Conservation (phyloP, 2,797 vertebrate species). For the Labroides dimidiatus region DNA sequence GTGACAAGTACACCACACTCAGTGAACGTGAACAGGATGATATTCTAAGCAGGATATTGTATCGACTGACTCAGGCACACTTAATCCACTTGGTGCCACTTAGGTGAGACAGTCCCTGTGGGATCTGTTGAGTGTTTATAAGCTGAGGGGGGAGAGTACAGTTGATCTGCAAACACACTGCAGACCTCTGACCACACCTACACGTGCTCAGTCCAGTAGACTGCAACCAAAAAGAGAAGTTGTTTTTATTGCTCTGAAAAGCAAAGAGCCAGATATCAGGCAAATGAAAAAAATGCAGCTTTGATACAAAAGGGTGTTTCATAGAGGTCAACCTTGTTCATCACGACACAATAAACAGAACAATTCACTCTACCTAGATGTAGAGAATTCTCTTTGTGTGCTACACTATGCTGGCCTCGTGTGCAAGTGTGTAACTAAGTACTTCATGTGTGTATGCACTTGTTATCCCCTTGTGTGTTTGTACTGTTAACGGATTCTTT, state of each 20-base stretch:
- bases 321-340: conserved; percentile 31
- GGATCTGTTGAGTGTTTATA: conserved; percentile 34
- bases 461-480: conserved; percentile 5
- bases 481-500: conserved; percentile 43
- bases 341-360: conserved; percentile 29
- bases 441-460: background rate
- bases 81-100: conserved; percentile 25
- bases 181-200: conserved; percentile 25
- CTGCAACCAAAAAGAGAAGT: background rate
- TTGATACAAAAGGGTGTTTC: conserved; percentile 36
- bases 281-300: conserved; percentile 15
- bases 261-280: conserved; percentile 30
- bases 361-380: conserved; percentile 9
- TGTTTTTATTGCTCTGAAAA: conserved; percentile 1
- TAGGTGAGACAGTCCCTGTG: conserved; percentile 16
- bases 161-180: conserved; percentile 24
- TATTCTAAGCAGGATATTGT: background rate
- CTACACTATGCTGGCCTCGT: conserved; percentile 1
- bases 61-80: conserved; percentile 7
- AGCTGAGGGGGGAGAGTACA: conserved; percentile 19
- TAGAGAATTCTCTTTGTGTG: conserved; percentile 23
- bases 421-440: background rate
- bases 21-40: background rate
- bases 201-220: conserved; percentile 7
- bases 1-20: background rate